These are phyloP conservation scores for Turritopsis dohrnii DNA, from an alignment of 30 jellyfish, hydroid and myxozoan genomes.

Conservation along the genomic window DNA sequence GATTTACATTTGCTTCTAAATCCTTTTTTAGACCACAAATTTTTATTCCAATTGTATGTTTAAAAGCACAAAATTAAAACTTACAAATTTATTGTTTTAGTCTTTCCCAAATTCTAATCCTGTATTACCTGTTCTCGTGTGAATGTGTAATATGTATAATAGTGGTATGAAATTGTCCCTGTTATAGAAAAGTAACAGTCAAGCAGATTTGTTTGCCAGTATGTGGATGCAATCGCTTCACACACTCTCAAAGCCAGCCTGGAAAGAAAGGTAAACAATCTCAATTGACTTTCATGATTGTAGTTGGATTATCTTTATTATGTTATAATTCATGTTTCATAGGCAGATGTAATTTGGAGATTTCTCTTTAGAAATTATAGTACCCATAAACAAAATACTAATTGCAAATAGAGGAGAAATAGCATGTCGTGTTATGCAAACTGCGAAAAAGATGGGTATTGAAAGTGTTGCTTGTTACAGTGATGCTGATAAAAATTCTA, in stretches of 20 bases:
- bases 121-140: no score
- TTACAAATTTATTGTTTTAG: no score
- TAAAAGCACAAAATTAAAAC: no score
- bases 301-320: neutral
- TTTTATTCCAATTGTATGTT: no score
- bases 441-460: conserved; percentile 83
- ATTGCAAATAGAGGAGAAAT: conserved; percentile 97
- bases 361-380: conserved; percentile 38
- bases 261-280: neutral
- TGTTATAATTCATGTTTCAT: neutral
- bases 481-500: conserved; percentile 83
- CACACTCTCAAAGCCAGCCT: neutral
- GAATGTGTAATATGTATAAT: no score
- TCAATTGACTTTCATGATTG: neutral
- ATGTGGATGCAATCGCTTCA: neutral
- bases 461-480: conserved; percentile 92
- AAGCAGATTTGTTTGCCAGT: no score
- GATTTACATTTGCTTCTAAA: no score
- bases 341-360: neutral
- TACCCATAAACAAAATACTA: conserved; percentile 69
- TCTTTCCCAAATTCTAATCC: no score
- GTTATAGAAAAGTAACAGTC: no score
- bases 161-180: neutral
- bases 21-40: no score
- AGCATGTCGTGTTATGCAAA: conserved; percentile 92